Percentiles rank a stretch among this genome's conserved stretches.
Evolutionary conservation across 2,797 vertebrate species (phyloP).

Genomic region (Enteromius unitaeniatus): DNA sequence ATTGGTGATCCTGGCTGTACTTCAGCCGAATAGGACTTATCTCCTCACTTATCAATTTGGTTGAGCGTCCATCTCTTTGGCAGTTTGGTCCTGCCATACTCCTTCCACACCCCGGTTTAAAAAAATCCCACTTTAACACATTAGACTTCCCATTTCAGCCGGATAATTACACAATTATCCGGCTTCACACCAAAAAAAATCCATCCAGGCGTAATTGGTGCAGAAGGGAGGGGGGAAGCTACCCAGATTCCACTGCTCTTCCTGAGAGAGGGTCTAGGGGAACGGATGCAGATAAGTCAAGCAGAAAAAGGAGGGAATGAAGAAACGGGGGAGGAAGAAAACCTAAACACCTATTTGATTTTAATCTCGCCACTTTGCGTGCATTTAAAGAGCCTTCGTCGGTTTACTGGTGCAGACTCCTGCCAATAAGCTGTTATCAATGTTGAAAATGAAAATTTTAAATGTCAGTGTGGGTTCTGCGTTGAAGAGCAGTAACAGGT

Average conservation of each 20-base stretch:
- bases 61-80: slow-evolving; percentile 71
- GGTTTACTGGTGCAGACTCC: slow-evolving; percentile 87
- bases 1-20: background rate
- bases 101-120: slow-evolving; percentile 66
- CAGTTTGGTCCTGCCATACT: slow-evolving; percentile 46
- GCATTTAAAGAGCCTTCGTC: slow-evolving; percentile 98
- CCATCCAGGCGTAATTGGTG: slow-evolving; percentile 93
- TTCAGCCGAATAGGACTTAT: slow-evolving; percentile 64
- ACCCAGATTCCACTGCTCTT: slow-evolving; percentile 86
- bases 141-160: slow-evolving; percentile 92
- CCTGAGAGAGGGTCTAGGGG: slow-evolving; percentile 84
- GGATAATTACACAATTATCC: slow-evolving; percentile 97
- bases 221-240: slow-evolving; percentile 79
- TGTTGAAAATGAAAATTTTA: slow-evolving; percentile 93
- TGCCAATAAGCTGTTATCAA: slow-evolving; percentile 94
- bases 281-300: slow-evolving; percentile 95
- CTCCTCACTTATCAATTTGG: slow-evolving; percentile 70
- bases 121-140: slow-evolving; percentile 90
- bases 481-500: slow-evolving; percentile 91
- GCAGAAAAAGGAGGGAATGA: slow-evolving; percentile 76
- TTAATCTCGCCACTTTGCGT: slow-evolving; percentile 96
- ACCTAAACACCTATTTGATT: slow-evolving; percentile 88
- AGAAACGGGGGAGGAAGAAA: slow-evolving; percentile 59
- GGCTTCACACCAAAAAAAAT: slow-evolving; percentile 88
- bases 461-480: slow-evolving; percentile 92